Percentiles rank a stretch among this genome's conserved stretches.
Conservation (phyloP, 2,888 invertebrate species). For the Hypolimnas misippus region DNA sequence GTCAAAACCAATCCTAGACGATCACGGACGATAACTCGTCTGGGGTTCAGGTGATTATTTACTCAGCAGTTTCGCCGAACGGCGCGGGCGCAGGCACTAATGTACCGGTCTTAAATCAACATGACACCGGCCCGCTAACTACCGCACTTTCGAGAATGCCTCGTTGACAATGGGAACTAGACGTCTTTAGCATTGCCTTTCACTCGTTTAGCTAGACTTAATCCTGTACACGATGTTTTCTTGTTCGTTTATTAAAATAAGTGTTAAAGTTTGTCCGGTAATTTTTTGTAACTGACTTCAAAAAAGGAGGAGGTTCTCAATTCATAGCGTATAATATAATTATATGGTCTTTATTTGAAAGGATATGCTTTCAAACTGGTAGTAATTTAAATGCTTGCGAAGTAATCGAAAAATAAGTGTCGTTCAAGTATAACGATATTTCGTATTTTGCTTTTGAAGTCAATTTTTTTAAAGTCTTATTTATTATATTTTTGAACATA, state of each 20-base stretch:
- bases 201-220: constrained; percentile 23
- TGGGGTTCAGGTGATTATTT: constrained; percentile 30
- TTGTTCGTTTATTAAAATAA: neutral
- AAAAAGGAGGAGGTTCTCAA: too few species aligned
- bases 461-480: too few species aligned
- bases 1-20: constrained; percentile 27
- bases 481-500: too few species aligned
- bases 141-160: constrained; percentile 38
- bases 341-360: too few species aligned
- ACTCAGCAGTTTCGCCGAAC: constrained; percentile 37
- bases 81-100: constrained; percentile 25
- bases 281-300: too few species aligned
- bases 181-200: constrained; percentile 31
- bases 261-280: too few species aligned
- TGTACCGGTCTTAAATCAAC: constrained; percentile 35
- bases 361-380: too few species aligned
- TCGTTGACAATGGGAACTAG: constrained; percentile 33
- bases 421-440: too few species aligned
- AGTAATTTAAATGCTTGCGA: too few species aligned
- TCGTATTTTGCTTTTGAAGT: too few species aligned
- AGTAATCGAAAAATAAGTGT: too few species aligned
- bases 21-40: constrained; percentile 15
- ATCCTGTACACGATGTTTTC: constrained; percentile 5
- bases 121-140: constrained; percentile 42
- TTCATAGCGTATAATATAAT: too few species aligned